Percentiles rank a stretch among this genome's conserved stretches.
phyloP scores from a whole-genome alignment of 2,113 vertebrate species.

The Tor tambroides region DNA sequence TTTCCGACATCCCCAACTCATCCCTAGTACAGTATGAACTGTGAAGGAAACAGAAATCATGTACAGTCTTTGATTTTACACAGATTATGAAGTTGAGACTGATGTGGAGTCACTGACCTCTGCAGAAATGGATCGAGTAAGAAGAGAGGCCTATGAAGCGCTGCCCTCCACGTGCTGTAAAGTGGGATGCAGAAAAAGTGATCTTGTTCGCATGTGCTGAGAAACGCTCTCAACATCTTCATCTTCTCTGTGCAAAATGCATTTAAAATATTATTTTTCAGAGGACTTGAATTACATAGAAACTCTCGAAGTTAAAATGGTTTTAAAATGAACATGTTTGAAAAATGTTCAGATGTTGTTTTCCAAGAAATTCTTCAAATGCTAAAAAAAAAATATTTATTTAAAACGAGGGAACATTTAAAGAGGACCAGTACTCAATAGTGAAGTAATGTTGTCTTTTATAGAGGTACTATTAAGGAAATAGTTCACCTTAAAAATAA shows the following conservation, averaged over 20 bases:
- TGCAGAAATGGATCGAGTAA: conserved; percentile 22
- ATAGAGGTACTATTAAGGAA: background rate
- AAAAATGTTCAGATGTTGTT: background rate
- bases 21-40: background rate
- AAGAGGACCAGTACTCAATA: background rate
- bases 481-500: background rate
- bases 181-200: conserved; percentile 70
- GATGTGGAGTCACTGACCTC: conserved; percentile 34
- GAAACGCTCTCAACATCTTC: background rate
- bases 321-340: background rate
- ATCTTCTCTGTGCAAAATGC: conserved; percentile 1
- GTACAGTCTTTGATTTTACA: conserved; percentile 19
- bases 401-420: background rate
- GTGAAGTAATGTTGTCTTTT: background rate
- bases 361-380: background rate
- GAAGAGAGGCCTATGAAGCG: conserved; percentile 60
- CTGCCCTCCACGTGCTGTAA: conserved; percentile 70
- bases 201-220: conserved; percentile 74
- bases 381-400: background rate
- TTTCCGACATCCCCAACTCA: no score
- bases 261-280: background rate
- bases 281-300: background rate
- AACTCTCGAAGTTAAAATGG: background rate
- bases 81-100: conserved; percentile 55
- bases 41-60: background rate